phyloP scores from a whole-genome alignment of 1,140 invertebrate genomes.

The Anastatus disparis region DNA sequence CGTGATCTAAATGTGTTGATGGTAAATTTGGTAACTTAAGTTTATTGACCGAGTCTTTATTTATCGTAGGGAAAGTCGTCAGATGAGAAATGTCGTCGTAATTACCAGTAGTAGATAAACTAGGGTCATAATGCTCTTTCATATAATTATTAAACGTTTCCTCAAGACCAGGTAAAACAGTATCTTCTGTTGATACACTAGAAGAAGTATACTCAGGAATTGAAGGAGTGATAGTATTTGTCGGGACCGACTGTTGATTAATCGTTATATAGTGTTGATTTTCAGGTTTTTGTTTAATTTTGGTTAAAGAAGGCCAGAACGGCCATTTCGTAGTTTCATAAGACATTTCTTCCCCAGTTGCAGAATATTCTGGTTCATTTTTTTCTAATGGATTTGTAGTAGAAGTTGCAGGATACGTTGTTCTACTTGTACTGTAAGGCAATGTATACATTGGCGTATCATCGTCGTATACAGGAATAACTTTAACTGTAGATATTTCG shows the following conservation, averaged over 20 bases:
- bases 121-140: conserved; percentile 37
- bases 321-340: not conserved
- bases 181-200: not conserved
- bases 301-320: not conserved
- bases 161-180: conserved; percentile 7
- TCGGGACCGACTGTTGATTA: not conserved
- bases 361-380: not conserved
- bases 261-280: not conserved
- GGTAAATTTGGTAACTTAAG: not conserved
- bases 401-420: not conserved
- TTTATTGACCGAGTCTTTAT: not conserved
- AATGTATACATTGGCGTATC: conserved; percentile 25
- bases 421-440: not conserved
- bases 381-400: not conserved
- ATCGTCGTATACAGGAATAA: conserved; percentile 38
- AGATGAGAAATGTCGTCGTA: conserved; percentile 17
- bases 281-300: not conserved
- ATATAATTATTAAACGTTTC: conserved; percentile 37
- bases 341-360: not conserved
- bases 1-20: not conserved
- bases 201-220: not conserved
- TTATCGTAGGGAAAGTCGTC: not conserved
- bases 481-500: conserved; percentile 36
- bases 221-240: not conserved
- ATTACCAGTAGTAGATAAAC: not conserved